A percentile compares a stretch with the other conserved stretches of the same genome.
phyloP scores from a whole-genome alignment of 1,140 invertebrate species.

The Hylaeus volcanicus region DNA sequence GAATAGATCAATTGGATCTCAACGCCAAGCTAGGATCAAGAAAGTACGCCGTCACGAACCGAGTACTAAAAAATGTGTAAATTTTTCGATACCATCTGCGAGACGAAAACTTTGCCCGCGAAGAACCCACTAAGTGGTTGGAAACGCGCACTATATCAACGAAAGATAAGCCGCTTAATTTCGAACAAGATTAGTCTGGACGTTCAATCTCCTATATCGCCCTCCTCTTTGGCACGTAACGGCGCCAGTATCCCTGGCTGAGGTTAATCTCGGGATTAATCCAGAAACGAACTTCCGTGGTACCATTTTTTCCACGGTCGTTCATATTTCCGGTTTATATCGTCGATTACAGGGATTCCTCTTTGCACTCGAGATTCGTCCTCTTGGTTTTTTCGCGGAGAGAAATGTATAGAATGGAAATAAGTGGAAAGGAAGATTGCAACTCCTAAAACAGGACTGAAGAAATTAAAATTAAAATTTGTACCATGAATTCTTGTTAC shows the following conservation, averaged over 20 bases:
- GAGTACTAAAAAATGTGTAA: neutral
- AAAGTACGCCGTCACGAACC: no score
- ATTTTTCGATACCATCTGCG: constrained; percentile 44
- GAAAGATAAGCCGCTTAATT: constrained; percentile 68
- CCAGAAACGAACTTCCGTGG: constrained; percentile 52
- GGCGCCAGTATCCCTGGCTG: constrained; percentile 44
- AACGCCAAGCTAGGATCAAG: no score
- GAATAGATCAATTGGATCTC: no score
- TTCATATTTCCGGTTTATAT: constrained; percentile 52
- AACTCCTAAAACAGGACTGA: neutral
- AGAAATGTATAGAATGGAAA: no score
- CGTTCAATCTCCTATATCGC: constrained; percentile 61
- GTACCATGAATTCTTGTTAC: neutral
- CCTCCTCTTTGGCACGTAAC: constrained; percentile 60
- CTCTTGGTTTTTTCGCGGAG: no score
- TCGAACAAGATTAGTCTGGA: constrained; percentile 63
- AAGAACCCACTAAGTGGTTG: constrained; percentile 55
- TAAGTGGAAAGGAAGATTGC: neutral
- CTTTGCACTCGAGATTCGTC: neutral
- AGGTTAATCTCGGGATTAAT: constrained; percentile 64
- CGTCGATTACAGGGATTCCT: constrained; percentile 4
- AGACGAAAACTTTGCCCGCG: constrained; percentile 36
- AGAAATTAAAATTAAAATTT: no score
- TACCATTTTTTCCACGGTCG: constrained; percentile 48
- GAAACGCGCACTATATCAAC: constrained; percentile 52